Evolutionary conservation across 2,797 vertebrate species (phyloP).

Genomic region (Tamandua tetradactyla): DNA sequence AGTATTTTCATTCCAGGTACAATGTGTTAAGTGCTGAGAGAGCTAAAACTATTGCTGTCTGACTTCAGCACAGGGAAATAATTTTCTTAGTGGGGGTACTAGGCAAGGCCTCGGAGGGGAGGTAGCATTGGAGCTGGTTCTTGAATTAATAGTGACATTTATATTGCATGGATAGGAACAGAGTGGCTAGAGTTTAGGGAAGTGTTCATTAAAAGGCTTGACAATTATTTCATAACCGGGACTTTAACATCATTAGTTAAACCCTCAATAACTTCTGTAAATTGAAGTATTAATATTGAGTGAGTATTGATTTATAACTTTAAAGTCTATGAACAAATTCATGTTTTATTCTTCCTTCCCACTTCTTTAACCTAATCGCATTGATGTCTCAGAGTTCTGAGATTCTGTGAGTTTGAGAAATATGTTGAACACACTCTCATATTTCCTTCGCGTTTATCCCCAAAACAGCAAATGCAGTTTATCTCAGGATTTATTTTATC

Average conservation of each 20-base stretch:
- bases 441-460: constrained; percentile 12
- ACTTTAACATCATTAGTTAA: neutral
- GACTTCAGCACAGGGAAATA: neutral
- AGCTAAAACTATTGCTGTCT: neutral
- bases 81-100: neutral
- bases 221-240: neutral
- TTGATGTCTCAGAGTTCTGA: neutral
- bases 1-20: neutral
- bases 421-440: neutral
- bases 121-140: neutral
- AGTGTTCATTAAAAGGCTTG: neutral
- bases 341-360: neutral
- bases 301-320: neutral
- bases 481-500: neutral
- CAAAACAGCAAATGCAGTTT: neutral
- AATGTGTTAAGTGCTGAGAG: neutral
- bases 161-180: neutral
- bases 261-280: neutral
- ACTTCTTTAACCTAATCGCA: neutral
- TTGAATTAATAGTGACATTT: neutral
- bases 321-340: neutral
- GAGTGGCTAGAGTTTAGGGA: neutral
- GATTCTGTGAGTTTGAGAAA: neutral
- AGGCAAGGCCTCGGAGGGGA: neutral
- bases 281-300: neutral